Evolutionary conservation across 2,797 vertebrate species (phyloP).

Genomic region (Neosilurus hyrtlii): DNA sequence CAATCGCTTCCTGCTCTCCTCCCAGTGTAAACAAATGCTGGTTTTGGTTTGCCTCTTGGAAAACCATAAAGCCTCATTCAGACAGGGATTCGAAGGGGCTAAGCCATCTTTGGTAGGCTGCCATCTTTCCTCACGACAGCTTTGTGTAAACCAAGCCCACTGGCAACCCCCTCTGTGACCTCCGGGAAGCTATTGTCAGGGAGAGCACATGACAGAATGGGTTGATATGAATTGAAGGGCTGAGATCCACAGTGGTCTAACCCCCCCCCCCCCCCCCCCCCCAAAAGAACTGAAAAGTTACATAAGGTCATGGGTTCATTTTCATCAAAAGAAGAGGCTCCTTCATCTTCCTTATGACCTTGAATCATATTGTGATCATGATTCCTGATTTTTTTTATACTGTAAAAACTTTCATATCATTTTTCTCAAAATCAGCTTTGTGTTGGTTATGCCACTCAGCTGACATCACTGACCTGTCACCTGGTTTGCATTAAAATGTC

Average conservation of each 20-base stretch:
- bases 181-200: constrained; percentile 15
- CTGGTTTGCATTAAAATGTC: constrained; percentile 23
- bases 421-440: too few species aligned
- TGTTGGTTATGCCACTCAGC: neutral
- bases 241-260: too few species aligned
- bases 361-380: too few species aligned
- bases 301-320: too few species aligned
- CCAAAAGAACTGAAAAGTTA: too few species aligned
- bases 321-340: too few species aligned
- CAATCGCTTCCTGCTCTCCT: constrained; percentile 53
- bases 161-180: constrained; percentile 42
- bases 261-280: too few species aligned
- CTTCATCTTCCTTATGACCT: too few species aligned
- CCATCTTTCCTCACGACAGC: constrained; percentile 36
- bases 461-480: constrained; percentile 16
- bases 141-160: constrained; percentile 40
- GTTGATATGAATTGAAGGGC: neutral
- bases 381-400: too few species aligned
- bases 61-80: constrained; percentile 55
- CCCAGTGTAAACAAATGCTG: constrained; percentile 51
- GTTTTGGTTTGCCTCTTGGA: constrained; percentile 48
- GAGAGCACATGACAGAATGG: constrained; percentile 8
- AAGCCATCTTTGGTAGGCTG: constrained; percentile 44
- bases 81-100: constrained; percentile 43
- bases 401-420: too few species aligned